phyloP scores from a whole-genome alignment of 2,113 vertebrate genomes.

The Paralichthys olivaceus region DNA sequence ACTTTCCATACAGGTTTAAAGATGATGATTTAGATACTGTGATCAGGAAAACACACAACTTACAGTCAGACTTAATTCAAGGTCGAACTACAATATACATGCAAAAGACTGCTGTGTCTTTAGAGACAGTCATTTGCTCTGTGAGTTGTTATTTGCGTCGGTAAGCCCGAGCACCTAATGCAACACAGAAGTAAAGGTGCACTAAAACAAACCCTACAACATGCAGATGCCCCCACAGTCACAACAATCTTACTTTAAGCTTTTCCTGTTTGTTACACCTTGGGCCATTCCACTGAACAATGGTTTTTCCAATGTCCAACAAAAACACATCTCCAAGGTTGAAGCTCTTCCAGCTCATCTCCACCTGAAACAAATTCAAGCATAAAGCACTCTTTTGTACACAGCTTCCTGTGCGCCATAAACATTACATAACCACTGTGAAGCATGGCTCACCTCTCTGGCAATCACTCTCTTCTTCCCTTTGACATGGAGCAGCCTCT shows the following conservation, averaged over 20 bases:
- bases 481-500: conserved; percentile 89
- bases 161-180: too few relatives aligned
- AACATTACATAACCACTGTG: neutral
- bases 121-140: too few relatives aligned
- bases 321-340: conserved; percentile 90
- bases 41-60: neutral
- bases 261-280: conserved; percentile 87
- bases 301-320: conserved; percentile 87
- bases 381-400: neutral
- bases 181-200: too few relatives aligned
- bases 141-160: too few relatives aligned
- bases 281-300: conserved; percentile 92
- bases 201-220: neutral
- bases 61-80: neutral
- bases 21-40: neutral
- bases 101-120: too few relatives aligned
- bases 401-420: neutral
- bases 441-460: conserved; percentile 78
- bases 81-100: neutral
- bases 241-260: conserved; percentile 83
- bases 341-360: conserved; percentile 89
- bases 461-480: conserved; percentile 86
- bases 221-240: neutral
- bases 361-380: conserved; percentile 80
- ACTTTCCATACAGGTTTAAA: neutral